Conservation (phyloP, 1,140 invertebrate genomes). For the Achroia grisella region DNA sequence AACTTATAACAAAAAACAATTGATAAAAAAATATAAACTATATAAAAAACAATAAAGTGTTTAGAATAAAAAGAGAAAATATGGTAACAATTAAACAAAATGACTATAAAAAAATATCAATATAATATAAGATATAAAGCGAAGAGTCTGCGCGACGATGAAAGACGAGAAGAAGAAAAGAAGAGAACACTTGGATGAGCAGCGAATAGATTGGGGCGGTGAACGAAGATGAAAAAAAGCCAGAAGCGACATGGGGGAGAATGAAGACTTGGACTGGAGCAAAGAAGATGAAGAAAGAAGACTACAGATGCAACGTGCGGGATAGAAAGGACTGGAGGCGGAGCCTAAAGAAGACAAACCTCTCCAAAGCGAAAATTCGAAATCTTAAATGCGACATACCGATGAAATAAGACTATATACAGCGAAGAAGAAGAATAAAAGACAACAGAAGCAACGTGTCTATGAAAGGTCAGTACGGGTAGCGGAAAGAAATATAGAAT, state of each 20-base stretch:
- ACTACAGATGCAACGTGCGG: neutral
- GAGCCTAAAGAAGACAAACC: no score
- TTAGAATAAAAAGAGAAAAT: no score
- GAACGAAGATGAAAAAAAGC: conserved; percentile 2
- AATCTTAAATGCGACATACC: no score
- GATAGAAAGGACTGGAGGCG: no score
- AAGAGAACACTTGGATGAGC: conserved; percentile 5
- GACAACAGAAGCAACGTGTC: neutral
- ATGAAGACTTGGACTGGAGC: conserved; percentile 1
- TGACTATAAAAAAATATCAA: conserved; percentile 3
- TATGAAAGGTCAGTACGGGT: no score
- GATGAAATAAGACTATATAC: no score
- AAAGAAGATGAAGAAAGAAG: conserved; percentile 6
- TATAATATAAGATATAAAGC: conserved; percentile 6
- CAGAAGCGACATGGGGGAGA: conserved; percentile 2
- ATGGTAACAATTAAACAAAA: no score
- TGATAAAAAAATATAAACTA: no score
- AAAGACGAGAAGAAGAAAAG: neutral
- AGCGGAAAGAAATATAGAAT: no score
- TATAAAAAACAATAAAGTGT: no score
- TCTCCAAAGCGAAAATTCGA: no score
- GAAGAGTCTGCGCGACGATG: conserved; percentile 10
- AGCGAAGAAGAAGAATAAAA: conserved; percentile 2
- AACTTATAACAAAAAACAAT: no score
- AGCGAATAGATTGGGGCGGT: neutral